Conservation (phyloP, 2,888 invertebrate genomes). For the Chaetogeoica ovagalla region DNA sequence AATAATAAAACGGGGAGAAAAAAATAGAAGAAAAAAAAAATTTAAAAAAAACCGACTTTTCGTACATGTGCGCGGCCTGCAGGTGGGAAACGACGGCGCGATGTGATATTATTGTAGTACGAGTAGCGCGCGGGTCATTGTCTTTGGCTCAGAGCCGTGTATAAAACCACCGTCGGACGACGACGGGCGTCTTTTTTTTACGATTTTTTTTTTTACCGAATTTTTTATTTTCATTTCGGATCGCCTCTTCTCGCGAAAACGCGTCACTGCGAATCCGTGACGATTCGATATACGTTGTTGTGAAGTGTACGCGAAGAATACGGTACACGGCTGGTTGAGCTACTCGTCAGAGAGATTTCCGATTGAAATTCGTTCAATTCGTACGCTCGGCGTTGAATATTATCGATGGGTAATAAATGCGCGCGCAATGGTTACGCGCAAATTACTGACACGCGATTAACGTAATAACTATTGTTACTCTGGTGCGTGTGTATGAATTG, state of each 20-base stretch:
- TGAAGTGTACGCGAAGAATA: too few relatives aligned
- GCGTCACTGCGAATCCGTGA: too few relatives aligned
- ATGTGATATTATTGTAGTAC: neutral
- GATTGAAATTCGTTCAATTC: too few relatives aligned
- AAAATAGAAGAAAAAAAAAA: neutral
- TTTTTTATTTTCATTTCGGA: slow-evolving; percentile 14
- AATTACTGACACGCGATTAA: neutral
- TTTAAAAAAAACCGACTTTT: slow-evolving; percentile 17
- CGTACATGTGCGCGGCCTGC: slow-evolving; percentile 34
- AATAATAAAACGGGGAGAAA: neutral
- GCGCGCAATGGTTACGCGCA: too few relatives aligned
- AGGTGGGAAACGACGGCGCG: slow-evolving; percentile 26
- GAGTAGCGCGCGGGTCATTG: slow-evolving; percentile 36
- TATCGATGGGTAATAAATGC: too few relatives aligned
- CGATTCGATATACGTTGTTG: too few relatives aligned
- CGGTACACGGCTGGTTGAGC: neutral
- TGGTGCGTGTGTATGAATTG: too few relatives aligned
- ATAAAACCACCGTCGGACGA: too few relatives aligned
- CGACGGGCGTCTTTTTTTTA: too few relatives aligned
- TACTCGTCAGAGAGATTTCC: too few relatives aligned
- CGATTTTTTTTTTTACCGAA: neutral
- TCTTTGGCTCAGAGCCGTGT: neutral
- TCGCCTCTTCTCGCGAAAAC: too few relatives aligned
- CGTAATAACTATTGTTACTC: neutral
- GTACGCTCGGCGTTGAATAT: too few relatives aligned